Conservation (phyloP, 2,888 invertebrate species). For the Sussaba pulchella region DNA sequence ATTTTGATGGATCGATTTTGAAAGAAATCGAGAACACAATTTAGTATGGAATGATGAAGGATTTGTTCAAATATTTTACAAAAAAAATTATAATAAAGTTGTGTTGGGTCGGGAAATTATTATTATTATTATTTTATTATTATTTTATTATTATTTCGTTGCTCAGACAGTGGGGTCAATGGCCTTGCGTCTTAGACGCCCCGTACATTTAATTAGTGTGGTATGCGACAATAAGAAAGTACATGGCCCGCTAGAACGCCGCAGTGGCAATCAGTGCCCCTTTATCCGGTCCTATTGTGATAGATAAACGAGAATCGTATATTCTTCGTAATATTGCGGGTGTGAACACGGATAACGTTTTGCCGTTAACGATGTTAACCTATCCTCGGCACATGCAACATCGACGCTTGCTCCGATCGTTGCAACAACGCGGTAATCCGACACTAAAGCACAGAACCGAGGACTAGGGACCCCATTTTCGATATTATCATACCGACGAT, state of each 20-base stretch:
- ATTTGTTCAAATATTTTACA: too few relatives aligned
- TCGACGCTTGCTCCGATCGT: conserved; percentile 13
- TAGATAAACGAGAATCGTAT: conserved; percentile 26
- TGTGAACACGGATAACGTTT: conserved; percentile 30
- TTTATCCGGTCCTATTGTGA: conserved; percentile 26
- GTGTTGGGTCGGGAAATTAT: too few relatives aligned
- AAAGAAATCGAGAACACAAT: too few relatives aligned
- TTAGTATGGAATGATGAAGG: too few relatives aligned
- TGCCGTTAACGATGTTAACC: conserved; percentile 32
- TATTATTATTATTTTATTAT: too few relatives aligned
- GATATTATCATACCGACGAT: conserved; percentile 51
- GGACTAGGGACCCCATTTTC: conserved; percentile 46
- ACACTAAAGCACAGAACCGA: conserved; percentile 17
- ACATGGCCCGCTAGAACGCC: neutral
- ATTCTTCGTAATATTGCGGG: conserved; percentile 36
- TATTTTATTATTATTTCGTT: too few relatives aligned
- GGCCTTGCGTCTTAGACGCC: neutral
- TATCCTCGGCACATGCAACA: conserved; percentile 2
- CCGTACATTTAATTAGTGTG: neutral
- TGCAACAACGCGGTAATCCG: conserved; percentile 49
- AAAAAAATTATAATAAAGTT: too few relatives aligned
- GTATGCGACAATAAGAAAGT: neutral
- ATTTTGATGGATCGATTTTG: too few relatives aligned
- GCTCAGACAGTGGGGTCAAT: too few relatives aligned
- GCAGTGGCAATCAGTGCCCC: conserved; percentile 9